Base-by-base conservation (phyloP, 2,888 invertebrate genomes). In the Ectropis crepuscularia region DNA sequence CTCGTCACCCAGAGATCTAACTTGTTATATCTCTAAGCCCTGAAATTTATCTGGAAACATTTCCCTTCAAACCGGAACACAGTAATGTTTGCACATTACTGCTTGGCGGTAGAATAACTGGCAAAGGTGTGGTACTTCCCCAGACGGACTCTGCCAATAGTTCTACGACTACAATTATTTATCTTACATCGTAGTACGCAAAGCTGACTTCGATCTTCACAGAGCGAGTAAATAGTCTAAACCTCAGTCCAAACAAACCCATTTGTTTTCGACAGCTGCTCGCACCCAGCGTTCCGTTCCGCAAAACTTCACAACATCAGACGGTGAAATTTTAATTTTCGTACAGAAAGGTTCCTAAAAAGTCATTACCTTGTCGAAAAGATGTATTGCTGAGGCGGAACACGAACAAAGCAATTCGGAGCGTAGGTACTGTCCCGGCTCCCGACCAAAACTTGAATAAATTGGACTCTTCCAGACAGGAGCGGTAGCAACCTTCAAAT, bases 321-420 rank as follows among this genome's bases (percentile, higher is more conserved):
- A 47, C 9, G 37, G 16, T 55, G 28, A 55, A 55, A 41, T 47
- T 45, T 55, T 55, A 55, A 55, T 55, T 47, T 55, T 55, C 54
- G 11, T 38, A 39, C 55, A n/a, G 37, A 53, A 36, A 41, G 41
- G 39, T 38, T 50, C 10, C 54, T 39, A 47, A 55, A 55, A 55
- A 55, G 46, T 47, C 55, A 55, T 55, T 55, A 55, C 55, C 39
- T 47, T 55, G 39, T 46, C 54, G 16, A 54, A 46, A 55, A 47
- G 16, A 55, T 47, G 46, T 48, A 55, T 55, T 43, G 46, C 47
- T 47, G 38, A 16, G n/a, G 46, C 46, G 39, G 41, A 55, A 55
- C 11, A 54, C 54, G 47, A 46, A 55, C 55, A 55, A 55, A 55
- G 55, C 47, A 47, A 55, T 47, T 55, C 39, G 47, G 10, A 47